Evolutionary conservation across 2,113 vertebrate species (phyloP).

Genomic region (Phaethornis superciliosus): DNA sequence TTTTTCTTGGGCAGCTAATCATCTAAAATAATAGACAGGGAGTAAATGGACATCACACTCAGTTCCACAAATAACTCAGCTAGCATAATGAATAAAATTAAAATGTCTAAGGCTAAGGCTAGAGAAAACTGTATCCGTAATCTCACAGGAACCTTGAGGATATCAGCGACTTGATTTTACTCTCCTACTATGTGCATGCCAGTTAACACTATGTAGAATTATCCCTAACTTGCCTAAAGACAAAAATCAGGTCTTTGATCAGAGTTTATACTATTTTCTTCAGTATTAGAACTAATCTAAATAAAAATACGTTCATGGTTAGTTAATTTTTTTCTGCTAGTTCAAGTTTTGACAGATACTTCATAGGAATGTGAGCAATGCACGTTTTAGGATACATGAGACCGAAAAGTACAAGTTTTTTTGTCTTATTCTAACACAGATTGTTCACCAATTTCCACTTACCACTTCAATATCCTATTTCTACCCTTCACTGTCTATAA

Average conservation of each 20-base stretch:
- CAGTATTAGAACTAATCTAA: not conserved
- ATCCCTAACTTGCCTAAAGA: not conserved
- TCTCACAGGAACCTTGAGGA: not conserved
- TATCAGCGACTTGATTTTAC: not conserved
- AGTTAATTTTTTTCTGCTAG: not conserved
- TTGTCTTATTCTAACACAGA: not conserved
- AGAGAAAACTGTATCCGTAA: not conserved
- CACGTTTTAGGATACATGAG: not conserved
- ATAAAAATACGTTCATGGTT: not conserved
- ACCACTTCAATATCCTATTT: not conserved
- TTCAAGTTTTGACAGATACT: not conserved
- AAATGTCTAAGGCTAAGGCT: not conserved
- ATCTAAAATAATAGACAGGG: not conserved
- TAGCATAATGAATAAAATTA: not conserved
- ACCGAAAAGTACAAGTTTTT: not conserved
- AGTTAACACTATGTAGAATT: not conserved
- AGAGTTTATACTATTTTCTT: not conserved
- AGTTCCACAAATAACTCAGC: not conserved
- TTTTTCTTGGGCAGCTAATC: conserved; percentile 16
- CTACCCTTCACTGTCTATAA: not conserved
- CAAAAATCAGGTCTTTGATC: not conserved
- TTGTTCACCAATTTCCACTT: not conserved
- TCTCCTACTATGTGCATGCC: not conserved
- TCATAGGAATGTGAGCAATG: not conserved
- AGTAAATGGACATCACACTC: not conserved